Percentiles rank a stretch among this genome's conserved stretches.
These are phyloP conservation scores for Blastomussa wellsi DNA, from an alignment of 92 coral and sea anemone genomes.

Conservation along the genomic window DNA sequence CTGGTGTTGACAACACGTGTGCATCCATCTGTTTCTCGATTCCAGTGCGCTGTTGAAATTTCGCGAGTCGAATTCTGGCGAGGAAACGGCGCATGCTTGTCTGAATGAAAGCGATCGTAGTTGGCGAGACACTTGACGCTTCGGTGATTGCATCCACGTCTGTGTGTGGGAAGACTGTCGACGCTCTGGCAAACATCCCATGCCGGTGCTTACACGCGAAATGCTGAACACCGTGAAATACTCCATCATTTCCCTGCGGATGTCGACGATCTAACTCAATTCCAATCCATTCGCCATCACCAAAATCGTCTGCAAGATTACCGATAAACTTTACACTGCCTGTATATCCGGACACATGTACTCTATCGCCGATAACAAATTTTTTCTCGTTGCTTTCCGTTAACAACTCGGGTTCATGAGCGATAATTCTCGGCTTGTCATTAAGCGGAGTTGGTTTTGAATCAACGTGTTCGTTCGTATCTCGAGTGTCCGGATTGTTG, in stretches of 20 bases:
- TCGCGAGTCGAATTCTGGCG: conserved; percentile 50
- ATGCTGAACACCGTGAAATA: conserved; percentile 35
- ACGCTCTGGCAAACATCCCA: conserved; percentile 73
- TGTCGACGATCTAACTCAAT: conserved; percentile 67
- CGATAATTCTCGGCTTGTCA: not conserved
- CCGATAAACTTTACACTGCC: conserved; percentile 74
- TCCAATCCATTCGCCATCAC: conserved; percentile 79
- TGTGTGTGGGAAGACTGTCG: conserved; percentile 57
- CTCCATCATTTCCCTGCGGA: conserved; percentile 73
- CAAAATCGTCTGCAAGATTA: conserved; percentile 39
- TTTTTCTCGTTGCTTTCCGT: not conserved
- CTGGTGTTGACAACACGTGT: conserved; percentile 61
- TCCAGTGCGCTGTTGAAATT: conserved; percentile 49
- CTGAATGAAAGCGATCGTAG: conserved; percentile 67
- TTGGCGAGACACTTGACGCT: conserved; percentile 44
- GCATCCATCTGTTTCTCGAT: conserved; percentile 64
- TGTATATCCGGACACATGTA: conserved; percentile 74
- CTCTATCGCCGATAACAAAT: conserved; percentile 55
- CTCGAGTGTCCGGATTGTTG: too few species aligned
- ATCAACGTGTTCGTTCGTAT: not conserved
- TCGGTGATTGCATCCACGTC: conserved; percentile 24
- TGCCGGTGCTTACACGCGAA: conserved; percentile 70
- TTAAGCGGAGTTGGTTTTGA: not conserved
- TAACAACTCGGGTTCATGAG: conserved; percentile 3
- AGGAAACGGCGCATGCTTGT: conserved; percentile 68